Conservation (phyloP, 2,888 invertebrate genomes). For the Anodontia alba region DNA sequence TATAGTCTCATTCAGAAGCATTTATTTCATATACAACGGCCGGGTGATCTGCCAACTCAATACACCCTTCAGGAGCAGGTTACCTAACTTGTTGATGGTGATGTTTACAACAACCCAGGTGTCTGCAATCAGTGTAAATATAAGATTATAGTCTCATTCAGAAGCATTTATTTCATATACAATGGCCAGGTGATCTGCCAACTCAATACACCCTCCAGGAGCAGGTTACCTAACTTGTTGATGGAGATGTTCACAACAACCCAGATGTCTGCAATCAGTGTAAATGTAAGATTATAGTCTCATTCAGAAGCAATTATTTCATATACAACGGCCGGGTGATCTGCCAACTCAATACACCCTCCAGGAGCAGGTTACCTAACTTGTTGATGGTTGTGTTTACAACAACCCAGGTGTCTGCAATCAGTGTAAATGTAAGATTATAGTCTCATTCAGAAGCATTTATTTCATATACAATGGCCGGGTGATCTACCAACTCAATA, state of each 20-base stretch:
- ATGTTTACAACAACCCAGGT: conserved; percentile 73
- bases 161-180: conserved; percentile 34
- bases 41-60: conserved; percentile 54
- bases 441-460: conserved; percentile 22
- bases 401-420: conserved; percentile 74
- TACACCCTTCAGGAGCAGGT: conserved; percentile 72
- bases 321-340: conserved; percentile 29
- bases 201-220: conserved; percentile 72
- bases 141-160: not conserved
- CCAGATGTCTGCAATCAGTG: conserved; percentile 68
- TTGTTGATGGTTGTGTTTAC: conserved; percentile 63
- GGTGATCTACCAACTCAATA: conserved; percentile 56
- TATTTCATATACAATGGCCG: conserved; percentile 27
- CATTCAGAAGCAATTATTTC: conserved; percentile 33
- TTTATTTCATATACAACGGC: conserved; percentile 30
- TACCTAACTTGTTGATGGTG: conserved; percentile 64
- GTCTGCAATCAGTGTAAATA: conserved; percentile 51
- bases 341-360: conserved; percentile 70
- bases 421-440: not conserved
- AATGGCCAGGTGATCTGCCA: conserved; percentile 39
- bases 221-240: conserved; percentile 65
- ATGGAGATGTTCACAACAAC: conserved; percentile 67
- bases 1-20: conserved; percentile 8
- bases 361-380: conserved; percentile 67
- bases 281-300: not conserved